phyloP scores from a whole-genome alignment of 2,797 vertebrate species.

The Channallabes apus region DNA sequence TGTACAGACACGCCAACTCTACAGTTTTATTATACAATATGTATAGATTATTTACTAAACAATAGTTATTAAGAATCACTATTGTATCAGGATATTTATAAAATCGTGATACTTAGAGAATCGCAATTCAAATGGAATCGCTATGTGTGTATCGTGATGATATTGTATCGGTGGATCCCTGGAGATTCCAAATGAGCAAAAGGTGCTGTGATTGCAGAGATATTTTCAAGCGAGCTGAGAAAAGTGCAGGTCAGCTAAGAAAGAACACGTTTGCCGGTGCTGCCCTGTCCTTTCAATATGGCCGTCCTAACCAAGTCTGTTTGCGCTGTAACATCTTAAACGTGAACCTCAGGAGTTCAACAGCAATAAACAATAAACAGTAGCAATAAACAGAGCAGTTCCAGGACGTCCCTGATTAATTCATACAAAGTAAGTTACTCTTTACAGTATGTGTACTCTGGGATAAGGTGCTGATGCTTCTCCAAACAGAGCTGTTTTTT shows the following conservation, averaged over 20 bases:
- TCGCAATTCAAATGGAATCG: too few relatives aligned
- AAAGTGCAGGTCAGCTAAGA: not conserved
- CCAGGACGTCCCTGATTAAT: not conserved
- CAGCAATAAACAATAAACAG: too few relatives aligned
- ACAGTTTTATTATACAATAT: too few relatives aligned
- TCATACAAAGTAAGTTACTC: not conserved
- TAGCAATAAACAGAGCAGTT: not conserved
- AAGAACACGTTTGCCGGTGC: not conserved
- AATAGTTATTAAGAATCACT: too few relatives aligned
- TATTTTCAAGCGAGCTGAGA: not conserved
- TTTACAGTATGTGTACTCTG: not conserved
- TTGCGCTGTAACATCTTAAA: not conserved
- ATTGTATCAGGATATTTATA: too few relatives aligned
- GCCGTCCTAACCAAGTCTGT: not conserved
- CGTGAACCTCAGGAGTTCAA: not conserved
- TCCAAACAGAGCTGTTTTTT: not conserved
- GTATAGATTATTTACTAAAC: too few relatives aligned
- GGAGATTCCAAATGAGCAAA: not conserved
- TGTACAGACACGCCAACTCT: too few relatives aligned
- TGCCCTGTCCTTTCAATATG: not conserved
- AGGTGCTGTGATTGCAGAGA: not conserved
- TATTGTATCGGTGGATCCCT: too few relatives aligned
- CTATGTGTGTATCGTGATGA: too few relatives aligned
- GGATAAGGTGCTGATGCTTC: not conserved
- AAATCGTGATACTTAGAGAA: too few relatives aligned